Conservation (phyloP, 2,113 vertebrate species). For the Salvelinus sp. region DNA sequence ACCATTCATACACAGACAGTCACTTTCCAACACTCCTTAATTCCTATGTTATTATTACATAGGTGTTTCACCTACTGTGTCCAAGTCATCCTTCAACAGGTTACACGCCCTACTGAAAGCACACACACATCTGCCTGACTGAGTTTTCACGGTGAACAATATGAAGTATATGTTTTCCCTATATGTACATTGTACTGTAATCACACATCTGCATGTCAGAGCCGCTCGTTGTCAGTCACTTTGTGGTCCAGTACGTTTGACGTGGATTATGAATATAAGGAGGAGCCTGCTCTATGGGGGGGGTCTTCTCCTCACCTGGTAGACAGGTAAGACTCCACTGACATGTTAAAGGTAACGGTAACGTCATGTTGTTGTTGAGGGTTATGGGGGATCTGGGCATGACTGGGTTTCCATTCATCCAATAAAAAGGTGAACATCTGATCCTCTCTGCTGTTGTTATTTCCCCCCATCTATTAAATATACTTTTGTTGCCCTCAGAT, state of each 20-base stretch:
- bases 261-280: slow-evolving; percentile 2
- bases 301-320: neutral
- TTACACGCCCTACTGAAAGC: slow-evolving; percentile 15
- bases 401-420: slow-evolving; percentile 32
- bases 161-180: neutral
- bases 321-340: slow-evolving; percentile 5
- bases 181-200: slow-evolving; percentile 6
- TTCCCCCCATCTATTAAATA: neutral
- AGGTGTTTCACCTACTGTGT: slow-evolving; percentile 21
- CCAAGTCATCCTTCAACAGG: slow-evolving; percentile 30
- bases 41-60: slow-evolving; percentile 5
- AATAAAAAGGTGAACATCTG: slow-evolving; percentile 34
- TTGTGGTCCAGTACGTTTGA: slow-evolving; percentile 15
- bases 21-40: slow-evolving; percentile 12
- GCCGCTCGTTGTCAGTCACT: slow-evolving; percentile 1
- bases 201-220: neutral
- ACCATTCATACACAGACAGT: slow-evolving; percentile 13
- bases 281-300: slow-evolving; percentile 1
- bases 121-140: neutral
- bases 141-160: slow-evolving; percentile 3
- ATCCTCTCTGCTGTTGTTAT: slow-evolving; percentile 16
- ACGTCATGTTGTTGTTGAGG: slow-evolving; percentile 5
- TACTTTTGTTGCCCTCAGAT: neutral
- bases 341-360: neutral
- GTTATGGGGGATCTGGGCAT: slow-evolving; percentile 16